phyloP scores from a whole-genome alignment of 2,888 invertebrate species.

The Allacma fusca region DNA sequence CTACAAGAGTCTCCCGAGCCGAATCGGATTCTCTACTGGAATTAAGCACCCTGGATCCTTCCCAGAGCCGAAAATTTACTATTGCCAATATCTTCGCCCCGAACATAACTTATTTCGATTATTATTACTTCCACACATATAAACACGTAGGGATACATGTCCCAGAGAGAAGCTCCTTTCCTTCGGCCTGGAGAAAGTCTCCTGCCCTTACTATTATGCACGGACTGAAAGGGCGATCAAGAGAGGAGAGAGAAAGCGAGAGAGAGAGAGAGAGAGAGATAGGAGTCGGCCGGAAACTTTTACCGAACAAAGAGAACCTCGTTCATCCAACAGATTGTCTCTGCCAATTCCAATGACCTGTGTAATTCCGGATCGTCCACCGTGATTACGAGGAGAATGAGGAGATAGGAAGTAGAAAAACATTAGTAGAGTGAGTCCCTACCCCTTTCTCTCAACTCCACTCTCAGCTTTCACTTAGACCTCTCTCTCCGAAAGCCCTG shows the following conservation, averaged over 20 bases:
- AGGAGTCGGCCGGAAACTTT: conserved; percentile 43
- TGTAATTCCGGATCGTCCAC: conserved; percentile 47
- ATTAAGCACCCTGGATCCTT: neutral
- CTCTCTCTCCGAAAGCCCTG: no score
- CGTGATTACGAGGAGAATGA: conserved; percentile 34
- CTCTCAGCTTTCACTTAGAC: no score
- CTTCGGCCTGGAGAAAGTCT: no score
- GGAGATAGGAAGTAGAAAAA: conserved; percentile 13
- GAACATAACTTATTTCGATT: conserved; percentile 50
- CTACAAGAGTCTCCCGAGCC: no score
- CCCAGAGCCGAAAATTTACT: conserved; percentile 46
- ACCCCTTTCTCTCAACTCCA: no score
- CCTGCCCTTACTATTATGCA: neutral
- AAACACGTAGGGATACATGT: neutral
- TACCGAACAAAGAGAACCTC: conserved; percentile 41
- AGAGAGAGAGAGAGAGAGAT: conserved; percentile 1
- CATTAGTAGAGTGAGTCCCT: neutral
- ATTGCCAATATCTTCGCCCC: conserved; percentile 51
- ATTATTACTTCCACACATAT: conserved; percentile 48
- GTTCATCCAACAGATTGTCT: conserved; percentile 51
- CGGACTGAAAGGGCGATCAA: neutral
- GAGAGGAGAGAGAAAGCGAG: neutral
- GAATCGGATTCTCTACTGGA: neutral
- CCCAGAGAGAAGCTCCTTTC: neutral
- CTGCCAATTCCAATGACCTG: conserved; percentile 52